phyloP scores from a whole-genome alignment of 2,113 vertebrate genomes.

The Apteryx owenii region DNA sequence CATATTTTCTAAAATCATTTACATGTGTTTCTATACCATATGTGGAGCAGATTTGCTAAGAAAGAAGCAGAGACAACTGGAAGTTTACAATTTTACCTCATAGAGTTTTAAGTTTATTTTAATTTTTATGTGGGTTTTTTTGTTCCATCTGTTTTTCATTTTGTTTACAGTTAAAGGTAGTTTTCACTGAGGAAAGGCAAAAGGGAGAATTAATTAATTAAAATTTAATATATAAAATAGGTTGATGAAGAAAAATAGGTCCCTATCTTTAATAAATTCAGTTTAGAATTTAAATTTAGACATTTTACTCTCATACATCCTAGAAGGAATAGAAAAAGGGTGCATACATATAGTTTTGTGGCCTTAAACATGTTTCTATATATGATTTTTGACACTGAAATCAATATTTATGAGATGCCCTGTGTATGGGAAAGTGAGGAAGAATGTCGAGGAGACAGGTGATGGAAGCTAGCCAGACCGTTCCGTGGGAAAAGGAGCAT shows the following conservation, averaged over 20 bases:
- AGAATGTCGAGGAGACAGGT: too few relatives aligned
- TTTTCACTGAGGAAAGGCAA: background rate
- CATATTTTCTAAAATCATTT: background rate
- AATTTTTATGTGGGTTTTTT: background rate
- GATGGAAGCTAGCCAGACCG: too few relatives aligned
- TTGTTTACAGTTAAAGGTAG: background rate
- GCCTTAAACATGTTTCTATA: background rate
- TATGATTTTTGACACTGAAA: background rate
- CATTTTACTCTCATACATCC: background rate
- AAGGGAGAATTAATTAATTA: background rate
- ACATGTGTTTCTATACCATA: background rate
- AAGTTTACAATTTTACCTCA: background rate
- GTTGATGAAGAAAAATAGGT: background rate
- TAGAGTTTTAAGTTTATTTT: background rate
- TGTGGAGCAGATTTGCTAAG: background rate
- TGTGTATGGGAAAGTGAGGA: too few relatives aligned
- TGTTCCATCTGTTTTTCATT: background rate
- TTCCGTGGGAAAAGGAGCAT: too few relatives aligned
- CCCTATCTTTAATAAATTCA: background rate
- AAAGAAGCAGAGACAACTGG: background rate
- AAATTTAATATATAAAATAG: background rate
- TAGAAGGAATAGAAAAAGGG: background rate
- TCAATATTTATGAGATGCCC: background rate
- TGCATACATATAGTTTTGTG: background rate
- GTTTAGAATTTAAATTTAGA: background rate